Conservation (phyloP, 2,888 invertebrate genomes). For the Caenorhabditis macrosperma region DNA sequence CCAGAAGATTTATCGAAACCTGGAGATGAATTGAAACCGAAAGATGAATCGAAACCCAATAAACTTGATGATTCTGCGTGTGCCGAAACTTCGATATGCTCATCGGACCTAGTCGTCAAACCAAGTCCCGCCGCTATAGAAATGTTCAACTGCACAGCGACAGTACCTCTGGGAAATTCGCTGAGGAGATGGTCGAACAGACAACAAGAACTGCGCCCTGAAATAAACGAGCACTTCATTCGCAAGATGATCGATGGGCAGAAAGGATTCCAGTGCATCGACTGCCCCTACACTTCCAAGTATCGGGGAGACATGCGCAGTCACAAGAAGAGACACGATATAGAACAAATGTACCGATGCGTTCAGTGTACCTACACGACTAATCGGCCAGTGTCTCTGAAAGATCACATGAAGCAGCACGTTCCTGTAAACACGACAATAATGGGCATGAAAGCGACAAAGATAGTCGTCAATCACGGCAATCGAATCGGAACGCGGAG, state of each 20-base stretch:
- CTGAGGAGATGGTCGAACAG: slow-evolving; percentile 15
- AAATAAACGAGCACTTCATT: slow-evolving; percentile 28
- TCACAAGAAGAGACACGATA: slow-evolving; percentile 61
- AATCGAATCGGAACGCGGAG: slow-evolving; percentile 23
- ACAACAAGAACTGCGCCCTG: slow-evolving; percentile 7
- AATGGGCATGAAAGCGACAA: background rate
- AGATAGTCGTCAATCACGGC: slow-evolving; percentile 25
- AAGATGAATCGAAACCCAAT: too few species aligned
- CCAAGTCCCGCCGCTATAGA: background rate
- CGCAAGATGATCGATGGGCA: slow-evolving; percentile 19
- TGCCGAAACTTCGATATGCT: too few species aligned
- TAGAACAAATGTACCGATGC: slow-evolving; percentile 51
- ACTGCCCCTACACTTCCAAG: slow-evolving; percentile 66
- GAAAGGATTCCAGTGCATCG: slow-evolving; percentile 56
- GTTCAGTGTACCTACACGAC: slow-evolving; percentile 65
- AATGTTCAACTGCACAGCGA: background rate
- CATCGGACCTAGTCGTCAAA: too few species aligned
- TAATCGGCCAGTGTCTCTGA: slow-evolving; percentile 56
- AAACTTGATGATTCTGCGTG: too few species aligned
- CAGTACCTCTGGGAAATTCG: background rate
- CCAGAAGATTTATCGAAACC: too few species aligned
- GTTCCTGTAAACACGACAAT: slow-evolving; percentile 17
- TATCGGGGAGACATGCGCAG: slow-evolving; percentile 63
- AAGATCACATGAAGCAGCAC: slow-evolving; percentile 59
- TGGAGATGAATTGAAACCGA: too few species aligned